Evolutionary conservation across 2,113 vertebrate species (phyloP), one percentile per base, ranked within the genome.

Genomic region (Catharus bicknelli): DNA sequence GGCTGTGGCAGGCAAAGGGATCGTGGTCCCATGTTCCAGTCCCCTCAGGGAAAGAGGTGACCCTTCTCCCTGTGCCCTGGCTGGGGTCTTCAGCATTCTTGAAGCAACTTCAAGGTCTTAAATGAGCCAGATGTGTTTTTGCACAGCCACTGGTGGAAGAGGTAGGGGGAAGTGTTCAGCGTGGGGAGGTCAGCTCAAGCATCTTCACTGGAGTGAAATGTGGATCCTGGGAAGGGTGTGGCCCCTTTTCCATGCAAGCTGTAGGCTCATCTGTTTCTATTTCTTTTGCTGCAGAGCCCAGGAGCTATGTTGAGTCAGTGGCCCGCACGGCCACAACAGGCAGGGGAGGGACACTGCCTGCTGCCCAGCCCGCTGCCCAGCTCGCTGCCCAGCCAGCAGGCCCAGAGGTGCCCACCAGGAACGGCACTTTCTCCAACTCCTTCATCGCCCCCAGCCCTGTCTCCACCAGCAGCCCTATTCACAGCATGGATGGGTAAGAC

Each of bases 231-330:
- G 47, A 54, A 73, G 73, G 74, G 43, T 25, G 69, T 17, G 66
- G 26, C 7, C 16, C 13, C 15, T 7, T 83, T 90, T 16, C 43
- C 7, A 3, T 22, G 11, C 3, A 22, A 54, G 16, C 32, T 58
- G 14, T 32, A 9, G 8, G 51, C 85, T 94, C 59, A 94, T 70
- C 63, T 0, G 0, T 91, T 93, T 91, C 70, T 4, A 8, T 25
- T 84, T 88, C 47, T 86, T 85, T 73, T 64, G 8, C 51, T 1
- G 2, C 97, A 99, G 99, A 99, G 58, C 98, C 99, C 34, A 97
- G 99, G 89, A 99, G 98, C 96, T 99, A 99, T 2, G 99, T 99
- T 0, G 99, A 99, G 91, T 99, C 99, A 0, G 98, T 99, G 90
- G 99, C 98, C 2, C 98, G 98, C 90, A 99, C 99, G 0, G 99